Percentiles rank a stretch among this genome's conserved stretches.
These are phyloP conservation scores for Melanostigma gelatinosum DNA, from an alignment of 2,113 vertebrate genomes.

Conservation along the genomic window DNA sequence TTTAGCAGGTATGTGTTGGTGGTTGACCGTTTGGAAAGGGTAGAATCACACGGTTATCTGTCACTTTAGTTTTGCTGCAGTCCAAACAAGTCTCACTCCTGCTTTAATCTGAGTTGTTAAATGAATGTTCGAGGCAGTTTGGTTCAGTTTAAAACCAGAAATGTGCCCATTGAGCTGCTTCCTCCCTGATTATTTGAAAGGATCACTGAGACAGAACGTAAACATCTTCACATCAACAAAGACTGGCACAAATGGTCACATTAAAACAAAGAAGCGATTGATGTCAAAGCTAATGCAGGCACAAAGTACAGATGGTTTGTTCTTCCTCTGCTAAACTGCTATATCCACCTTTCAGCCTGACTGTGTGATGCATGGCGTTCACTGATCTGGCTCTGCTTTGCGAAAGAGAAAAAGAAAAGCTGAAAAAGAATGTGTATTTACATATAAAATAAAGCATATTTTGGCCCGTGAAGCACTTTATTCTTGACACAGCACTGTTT, in stretches of 20 bases:
- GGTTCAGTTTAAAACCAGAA: conserved; percentile 36
- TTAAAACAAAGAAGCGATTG: conserved; percentile 23
- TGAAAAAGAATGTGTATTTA: conserved; percentile 43
- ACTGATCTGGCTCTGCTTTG: conserved; percentile 33
- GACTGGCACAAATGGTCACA: conserved; percentile 20
- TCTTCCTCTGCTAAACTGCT: conserved; percentile 13
- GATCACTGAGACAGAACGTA: conserved; percentile 13
- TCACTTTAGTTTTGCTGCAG: conserved; percentile 64
- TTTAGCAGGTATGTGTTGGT: conserved; percentile 18
- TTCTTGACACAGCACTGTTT: conserved; percentile 61
- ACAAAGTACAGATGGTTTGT: conserved; percentile 22
- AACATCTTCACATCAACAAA: conserved; percentile 18
- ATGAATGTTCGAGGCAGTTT: conserved; percentile 16
- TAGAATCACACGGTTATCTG: conserved; percentile 38
- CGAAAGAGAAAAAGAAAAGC: not conserved
- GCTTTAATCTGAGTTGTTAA: conserved; percentile 33
- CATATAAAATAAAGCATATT: conserved; percentile 48
- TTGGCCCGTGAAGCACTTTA: conserved; percentile 75
- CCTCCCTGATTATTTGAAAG: conserved; percentile 14
- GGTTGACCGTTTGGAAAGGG: not conserved
- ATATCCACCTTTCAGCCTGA: conserved; percentile 17
- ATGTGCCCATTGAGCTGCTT: conserved; percentile 17
- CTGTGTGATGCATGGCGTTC: conserved; percentile 40
- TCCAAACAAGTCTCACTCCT: conserved; percentile 37
- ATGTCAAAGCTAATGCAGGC: conserved; percentile 39